phyloP scores from a whole-genome alignment of 2,888 invertebrate species.

The Notodonta dromedarius region DNA sequence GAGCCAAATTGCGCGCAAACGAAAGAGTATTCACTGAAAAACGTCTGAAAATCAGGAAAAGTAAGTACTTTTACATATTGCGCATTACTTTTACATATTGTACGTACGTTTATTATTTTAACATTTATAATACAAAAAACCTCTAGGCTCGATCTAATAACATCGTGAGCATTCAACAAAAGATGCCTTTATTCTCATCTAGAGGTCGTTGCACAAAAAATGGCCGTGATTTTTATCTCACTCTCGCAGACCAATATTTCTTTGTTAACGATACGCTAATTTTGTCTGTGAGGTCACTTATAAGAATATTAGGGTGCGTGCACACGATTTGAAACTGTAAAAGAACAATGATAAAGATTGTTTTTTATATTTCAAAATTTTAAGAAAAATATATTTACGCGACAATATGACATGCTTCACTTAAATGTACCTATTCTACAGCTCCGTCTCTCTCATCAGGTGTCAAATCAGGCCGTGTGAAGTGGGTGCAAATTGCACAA shows the following conservation, averaged over 20 bases:
- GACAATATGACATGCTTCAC: no score
- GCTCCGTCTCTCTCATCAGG: no score
- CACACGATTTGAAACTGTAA: background rate
- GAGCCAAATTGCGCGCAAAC: no score
- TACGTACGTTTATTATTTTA: conserved; percentile 9
- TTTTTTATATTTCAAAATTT: no score
- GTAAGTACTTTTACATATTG: no score
- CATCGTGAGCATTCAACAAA: conserved; percentile 34
- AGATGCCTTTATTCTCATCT: conserved; percentile 25
- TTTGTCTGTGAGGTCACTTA: conserved; percentile 3
- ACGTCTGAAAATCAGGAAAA: no score
- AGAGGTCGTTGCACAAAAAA: conserved; percentile 35
- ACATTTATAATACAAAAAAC: conserved; percentile 22
- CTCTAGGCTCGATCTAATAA: conserved; percentile 9
- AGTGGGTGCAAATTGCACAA: no score
- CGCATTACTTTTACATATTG: background rate
- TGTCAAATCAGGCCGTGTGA: no score
- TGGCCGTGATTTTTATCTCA: conserved; percentile 37
- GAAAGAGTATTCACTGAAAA: no score
- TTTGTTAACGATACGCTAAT: conserved; percentile 23
- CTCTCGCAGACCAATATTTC: conserved; percentile 16
- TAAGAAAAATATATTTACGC: no score
- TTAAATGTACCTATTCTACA: no score
- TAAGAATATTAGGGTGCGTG: background rate
- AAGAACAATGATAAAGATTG: background rate